These are phyloP conservation scores for Calliphora vomitoria DNA, from an alignment of 2,888 invertebrate genomes.

Conservation along the genomic window DNA sequence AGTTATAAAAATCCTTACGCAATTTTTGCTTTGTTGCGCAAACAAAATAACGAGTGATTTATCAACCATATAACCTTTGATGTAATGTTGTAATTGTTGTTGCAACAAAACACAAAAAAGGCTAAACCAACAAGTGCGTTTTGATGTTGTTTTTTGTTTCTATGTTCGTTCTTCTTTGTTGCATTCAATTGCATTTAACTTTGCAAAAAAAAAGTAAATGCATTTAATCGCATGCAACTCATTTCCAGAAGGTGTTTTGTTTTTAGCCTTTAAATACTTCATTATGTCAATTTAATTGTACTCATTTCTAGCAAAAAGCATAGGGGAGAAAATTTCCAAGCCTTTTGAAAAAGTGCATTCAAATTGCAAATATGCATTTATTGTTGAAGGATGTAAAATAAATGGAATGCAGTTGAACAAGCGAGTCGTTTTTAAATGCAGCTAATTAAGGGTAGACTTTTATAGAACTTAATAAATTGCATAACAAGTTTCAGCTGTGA, in stretches of 20 bases:
- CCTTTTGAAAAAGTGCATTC: constrained; percentile 40
- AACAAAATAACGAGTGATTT: constrained; percentile 66
- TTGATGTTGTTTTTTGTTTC: constrained; percentile 18
- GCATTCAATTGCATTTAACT: constrained; percentile 59
- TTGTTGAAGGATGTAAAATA: not conserved
- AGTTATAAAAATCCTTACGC: constrained; percentile 66
- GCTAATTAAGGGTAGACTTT: constrained; percentile 42
- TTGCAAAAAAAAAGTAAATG: constrained; percentile 9
- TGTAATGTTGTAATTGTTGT: constrained; percentile 29
- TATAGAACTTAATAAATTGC: too few relatives aligned
- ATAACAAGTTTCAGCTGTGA: too few relatives aligned
- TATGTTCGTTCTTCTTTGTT: constrained; percentile 1
- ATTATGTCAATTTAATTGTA: constrained; percentile 65
- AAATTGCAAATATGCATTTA: constrained; percentile 52
- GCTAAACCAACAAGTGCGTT: constrained; percentile 62
- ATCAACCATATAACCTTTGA: constrained; percentile 68
- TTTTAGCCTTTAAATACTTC: constrained; percentile 64
- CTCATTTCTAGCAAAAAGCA: not conserved
- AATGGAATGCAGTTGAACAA: constrained; percentile 29
- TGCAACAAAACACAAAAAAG: constrained; percentile 3
- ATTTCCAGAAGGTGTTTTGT: constrained; percentile 64
- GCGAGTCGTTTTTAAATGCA: not conserved
- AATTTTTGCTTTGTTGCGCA: constrained; percentile 74
- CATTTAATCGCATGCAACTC: constrained; percentile 21
- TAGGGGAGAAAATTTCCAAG: constrained; percentile 24